phyloP scores from a whole-genome alignment of 2,888 invertebrate genomes.

The Torymus tubicola region DNA sequence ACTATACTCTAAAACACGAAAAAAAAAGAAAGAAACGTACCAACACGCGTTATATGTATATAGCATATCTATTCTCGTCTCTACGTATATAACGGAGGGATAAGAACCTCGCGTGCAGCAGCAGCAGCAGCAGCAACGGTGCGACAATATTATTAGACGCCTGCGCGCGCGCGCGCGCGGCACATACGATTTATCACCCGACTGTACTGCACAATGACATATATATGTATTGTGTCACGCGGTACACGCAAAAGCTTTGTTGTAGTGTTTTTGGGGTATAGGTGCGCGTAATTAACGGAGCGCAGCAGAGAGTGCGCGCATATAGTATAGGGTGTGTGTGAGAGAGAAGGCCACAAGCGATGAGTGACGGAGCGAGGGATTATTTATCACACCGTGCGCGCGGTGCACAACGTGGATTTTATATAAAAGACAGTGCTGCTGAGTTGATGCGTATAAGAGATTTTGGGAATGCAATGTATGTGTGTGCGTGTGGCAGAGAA shows the following conservation, averaged over 20 bases:
- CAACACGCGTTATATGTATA: not conserved
- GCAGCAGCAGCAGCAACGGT: not conserved
- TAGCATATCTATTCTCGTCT: constrained; percentile 26
- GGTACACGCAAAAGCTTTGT: not conserved
- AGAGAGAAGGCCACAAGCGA: constrained; percentile 10
- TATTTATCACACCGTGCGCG: constrained; percentile 36
- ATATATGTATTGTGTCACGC: not conserved
- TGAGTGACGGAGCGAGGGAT: not conserved
- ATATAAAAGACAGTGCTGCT: not conserved
- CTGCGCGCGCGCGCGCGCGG: not conserved
- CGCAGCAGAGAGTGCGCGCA: constrained; percentile 3
- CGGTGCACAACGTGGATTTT: not conserved
- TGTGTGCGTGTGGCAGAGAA: too few species aligned
- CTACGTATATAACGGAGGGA: not conserved
- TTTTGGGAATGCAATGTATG: too few species aligned
- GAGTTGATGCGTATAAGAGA: too few species aligned
- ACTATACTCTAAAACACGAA: not conserved
- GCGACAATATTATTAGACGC: constrained; percentile 43
- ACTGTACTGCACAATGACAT: too few species aligned
- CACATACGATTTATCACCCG: constrained; percentile 25
- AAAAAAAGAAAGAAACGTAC: constrained; percentile 4
- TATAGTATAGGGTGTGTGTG: constrained; percentile 4
- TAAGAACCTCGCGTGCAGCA: not conserved
- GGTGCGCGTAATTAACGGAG: constrained; percentile 32
- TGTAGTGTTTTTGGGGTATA: not conserved